Percentiles rank a stretch among this genome's conserved stretches.
Conservation (phyloP, 2,888 invertebrate species). For the Pyrrhosoma nymphula region DNA sequence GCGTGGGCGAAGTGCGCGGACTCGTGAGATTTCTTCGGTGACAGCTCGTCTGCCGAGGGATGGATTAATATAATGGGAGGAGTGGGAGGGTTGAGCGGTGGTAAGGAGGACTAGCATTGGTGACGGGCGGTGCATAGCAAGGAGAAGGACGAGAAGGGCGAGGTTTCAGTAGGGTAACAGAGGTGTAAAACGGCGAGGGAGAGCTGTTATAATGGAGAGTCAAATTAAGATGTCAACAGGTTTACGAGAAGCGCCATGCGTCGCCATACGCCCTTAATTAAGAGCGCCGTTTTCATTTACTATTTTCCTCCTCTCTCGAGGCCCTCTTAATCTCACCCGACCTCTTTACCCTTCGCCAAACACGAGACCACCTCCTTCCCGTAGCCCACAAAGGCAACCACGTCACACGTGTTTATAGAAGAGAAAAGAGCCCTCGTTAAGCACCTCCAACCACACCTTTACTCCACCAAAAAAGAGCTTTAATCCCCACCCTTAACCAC, state of each 20-base stretch:
- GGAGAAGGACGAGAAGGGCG: not conserved
- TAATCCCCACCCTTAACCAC: not conserved
- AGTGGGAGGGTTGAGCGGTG: not conserved
- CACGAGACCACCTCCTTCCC: not conserved
- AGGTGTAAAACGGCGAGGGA: constrained; percentile 31
- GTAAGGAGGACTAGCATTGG: not conserved
- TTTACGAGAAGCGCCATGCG: constrained; percentile 53
- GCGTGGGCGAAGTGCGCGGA: not conserved
- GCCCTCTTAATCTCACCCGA: constrained; percentile 31
- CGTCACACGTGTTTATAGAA: constrained; percentile 51
- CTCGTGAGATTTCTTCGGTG: not conserved
- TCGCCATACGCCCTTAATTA: constrained; percentile 56
- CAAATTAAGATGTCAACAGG: constrained; percentile 64
- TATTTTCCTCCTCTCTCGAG: constrained; percentile 25
- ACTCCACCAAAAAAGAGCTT: not conserved
- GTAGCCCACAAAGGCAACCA: constrained; percentile 24
- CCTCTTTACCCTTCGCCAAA: constrained; percentile 32
- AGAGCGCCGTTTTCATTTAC: constrained; percentile 49
- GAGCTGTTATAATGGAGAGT: constrained; percentile 52
- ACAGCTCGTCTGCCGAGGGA: not conserved
- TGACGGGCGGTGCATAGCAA: not conserved
- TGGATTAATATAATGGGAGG: not conserved
- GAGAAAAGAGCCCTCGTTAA: constrained; percentile 5
- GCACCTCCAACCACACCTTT: not conserved
- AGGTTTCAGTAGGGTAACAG: not conserved